Percentiles rank a stretch among this genome's conserved stretches.
These are phyloP conservation scores for Pandemis heparana DNA, from an alignment of 2,888 invertebrate genomes.

Conservation along the genomic window DNA sequence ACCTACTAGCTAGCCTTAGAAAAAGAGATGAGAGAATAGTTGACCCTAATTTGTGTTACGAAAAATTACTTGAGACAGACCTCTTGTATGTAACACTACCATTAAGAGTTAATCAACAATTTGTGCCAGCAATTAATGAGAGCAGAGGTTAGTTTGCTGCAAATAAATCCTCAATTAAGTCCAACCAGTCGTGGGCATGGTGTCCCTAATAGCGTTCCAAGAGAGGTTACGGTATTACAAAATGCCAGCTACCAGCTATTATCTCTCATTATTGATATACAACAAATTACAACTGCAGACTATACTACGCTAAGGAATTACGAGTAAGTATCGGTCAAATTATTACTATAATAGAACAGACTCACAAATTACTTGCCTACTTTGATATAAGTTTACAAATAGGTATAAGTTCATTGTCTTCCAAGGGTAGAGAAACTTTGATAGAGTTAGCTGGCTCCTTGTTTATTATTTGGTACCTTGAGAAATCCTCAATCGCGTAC, in stretches of 20 bases:
- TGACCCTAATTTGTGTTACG: constrained; percentile 3
- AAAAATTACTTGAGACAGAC: background rate
- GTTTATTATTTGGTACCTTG: too few species aligned
- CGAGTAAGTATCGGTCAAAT: constrained; percentile 2
- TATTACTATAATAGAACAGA: background rate
- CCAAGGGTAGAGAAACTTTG: too few species aligned
- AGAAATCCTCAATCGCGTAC: too few species aligned
- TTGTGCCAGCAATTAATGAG: constrained; percentile 40
- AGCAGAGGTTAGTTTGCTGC: constrained; percentile 48
- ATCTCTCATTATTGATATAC: constrained; percentile 5
- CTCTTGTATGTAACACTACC: constrained; percentile 1
- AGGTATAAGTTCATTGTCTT: too few species aligned
- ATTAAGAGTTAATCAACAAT: constrained; percentile 14
- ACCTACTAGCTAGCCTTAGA: constrained; percentile 1
- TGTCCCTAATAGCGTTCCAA: constrained; percentile 3
- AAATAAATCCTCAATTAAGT: constrained; percentile 49
- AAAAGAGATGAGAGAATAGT: background rate
- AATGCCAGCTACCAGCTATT: background rate
- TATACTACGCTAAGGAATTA: background rate
- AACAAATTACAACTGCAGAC: background rate
- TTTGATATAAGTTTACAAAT: too few species aligned
- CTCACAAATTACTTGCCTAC: too few species aligned
- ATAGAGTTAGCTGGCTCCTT: background rate
- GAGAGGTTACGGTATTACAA: constrained; percentile 13
- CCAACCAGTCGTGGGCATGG: constrained; percentile 26